Conservation (phyloP, 2,888 invertebrate genomes). For the Cosmorhoe ocellata region DNA sequence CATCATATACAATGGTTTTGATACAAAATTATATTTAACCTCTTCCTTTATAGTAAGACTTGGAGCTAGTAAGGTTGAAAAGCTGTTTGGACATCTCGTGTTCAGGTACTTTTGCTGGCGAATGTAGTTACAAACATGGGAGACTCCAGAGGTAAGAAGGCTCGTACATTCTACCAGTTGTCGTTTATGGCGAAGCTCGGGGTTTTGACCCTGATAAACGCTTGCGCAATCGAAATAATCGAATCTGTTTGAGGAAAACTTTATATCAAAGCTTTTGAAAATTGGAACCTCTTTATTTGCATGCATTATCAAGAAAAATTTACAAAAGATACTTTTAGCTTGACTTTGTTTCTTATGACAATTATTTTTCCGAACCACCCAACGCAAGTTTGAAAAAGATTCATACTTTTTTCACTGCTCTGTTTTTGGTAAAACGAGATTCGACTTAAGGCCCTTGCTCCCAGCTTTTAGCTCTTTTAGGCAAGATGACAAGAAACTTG, state of each 20-base stretch:
- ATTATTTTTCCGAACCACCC: neutral
- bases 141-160: constrained; percentile 23
- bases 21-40: too few species aligned
- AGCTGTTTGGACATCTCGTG: neutral
- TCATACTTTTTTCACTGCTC: neutral
- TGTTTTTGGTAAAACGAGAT: constrained; percentile 5
- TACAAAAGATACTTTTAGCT: too few species aligned
- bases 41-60: too few species aligned
- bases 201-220: constrained; percentile 41
- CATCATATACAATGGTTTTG: too few species aligned
- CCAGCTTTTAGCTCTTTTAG: neutral
- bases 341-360: too few species aligned
- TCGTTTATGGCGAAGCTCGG: constrained; percentile 56
- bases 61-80: neutral
- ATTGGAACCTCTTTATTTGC: neutral
- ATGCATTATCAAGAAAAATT: neutral
- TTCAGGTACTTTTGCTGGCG: constrained; percentile 4
- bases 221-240: constrained; percentile 30
- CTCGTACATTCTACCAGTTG: constrained; percentile 59
- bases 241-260: constrained; percentile 6
- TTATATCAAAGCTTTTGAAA: too few species aligned
- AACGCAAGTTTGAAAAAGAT: neutral
- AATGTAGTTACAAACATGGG: constrained; percentile 23
- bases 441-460: neutral
- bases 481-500: neutral